Evolutionary conservation across 2,113 vertebrate genomes (phyloP).

Genomic region (Eira barbara): DNA sequence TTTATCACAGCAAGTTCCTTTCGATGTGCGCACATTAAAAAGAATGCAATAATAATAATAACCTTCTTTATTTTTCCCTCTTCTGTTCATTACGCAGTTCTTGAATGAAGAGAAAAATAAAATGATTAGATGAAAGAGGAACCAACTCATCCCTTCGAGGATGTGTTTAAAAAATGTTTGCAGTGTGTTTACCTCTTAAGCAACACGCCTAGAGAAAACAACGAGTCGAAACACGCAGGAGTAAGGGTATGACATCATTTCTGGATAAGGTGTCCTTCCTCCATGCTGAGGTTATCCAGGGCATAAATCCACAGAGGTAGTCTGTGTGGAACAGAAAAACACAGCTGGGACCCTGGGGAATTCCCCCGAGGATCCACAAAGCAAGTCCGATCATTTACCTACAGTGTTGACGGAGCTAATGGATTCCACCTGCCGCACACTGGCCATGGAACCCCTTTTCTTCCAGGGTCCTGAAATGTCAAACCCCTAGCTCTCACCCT

Average conservation of each 20-base stretch:
- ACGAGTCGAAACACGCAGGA: neutral
- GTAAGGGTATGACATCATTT: neutral
- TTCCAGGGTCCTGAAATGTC: neutral
- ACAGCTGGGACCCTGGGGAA: neutral
- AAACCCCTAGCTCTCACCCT: neutral
- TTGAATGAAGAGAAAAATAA: conserved; percentile 3
- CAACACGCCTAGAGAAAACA: neutral
- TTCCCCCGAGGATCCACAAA: conserved; percentile 7
- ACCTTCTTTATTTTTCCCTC: neutral
- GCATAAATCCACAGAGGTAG: neutral
- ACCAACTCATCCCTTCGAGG: conserved; percentile 43
- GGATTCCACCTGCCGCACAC: conserved; percentile 68
- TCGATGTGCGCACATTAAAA: conserved; percentile 61
- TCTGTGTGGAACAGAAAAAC: conserved; percentile 23
- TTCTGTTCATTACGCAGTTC: neutral
- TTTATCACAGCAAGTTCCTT: conserved; percentile 78
- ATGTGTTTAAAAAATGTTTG: neutral
- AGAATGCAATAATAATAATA: neutral
- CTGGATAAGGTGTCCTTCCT: neutral
- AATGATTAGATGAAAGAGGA: conserved; percentile 55
- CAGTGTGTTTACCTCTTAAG: neutral
- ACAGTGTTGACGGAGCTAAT: conserved; percentile 68
- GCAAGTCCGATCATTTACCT: conserved; percentile 57
- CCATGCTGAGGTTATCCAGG: neutral
- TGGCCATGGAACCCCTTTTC: neutral